Evolutionary conservation across 1,140 invertebrate genomes (phyloP), one percentile per base, ranked within the genome.

Genomic region (Phenacoccus solenopsis): DNA sequence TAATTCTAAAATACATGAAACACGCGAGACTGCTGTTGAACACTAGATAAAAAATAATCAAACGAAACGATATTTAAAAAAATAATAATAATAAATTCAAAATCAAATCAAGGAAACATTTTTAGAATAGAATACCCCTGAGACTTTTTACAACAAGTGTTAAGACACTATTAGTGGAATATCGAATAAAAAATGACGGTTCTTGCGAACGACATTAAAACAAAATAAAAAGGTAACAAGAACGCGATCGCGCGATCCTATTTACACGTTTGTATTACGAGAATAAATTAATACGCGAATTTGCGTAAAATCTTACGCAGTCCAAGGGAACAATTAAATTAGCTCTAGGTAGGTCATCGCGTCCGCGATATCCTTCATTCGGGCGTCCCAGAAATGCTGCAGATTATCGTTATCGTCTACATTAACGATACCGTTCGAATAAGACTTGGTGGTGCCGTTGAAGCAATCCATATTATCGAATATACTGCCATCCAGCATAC

Each of bases 361-460:
- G 59, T 64, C 59, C 12, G 59, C 59, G 4, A 64, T 64, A 16
- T 64, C 59, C 25, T 27, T 64, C 59, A 64, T 64, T 24, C 59
- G 21, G 25, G 25, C 59, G 16, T 64, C 59, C 59, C 59, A 64
- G 25, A 64, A 64, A 27, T 64, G 59, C 16, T 64, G 59, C 59
- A 64, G 2, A 9, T 24, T 64, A 64, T 64, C 59, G 22, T 64
- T 64, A 9, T 64, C 59, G 59, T 64, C 59, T 9, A 64, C 5
- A 4, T 9, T 49, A n/a, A 7, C 13, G 30, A 32, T 32, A 3
- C 38, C 38, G 20, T 49, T 49, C 13, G 3, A 16, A 13, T 5
- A 5, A 5, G 30, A 32, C 16, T 49, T 49, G 2, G 20, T 10
- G 38, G 13, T n/a, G 20, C 38, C 38, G 38, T 9, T 49, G 38